These are phyloP conservation scores for Aphis craccivora DNA, from an alignment of 1,140 invertebrate genomes.

Conservation along the genomic window DNA sequence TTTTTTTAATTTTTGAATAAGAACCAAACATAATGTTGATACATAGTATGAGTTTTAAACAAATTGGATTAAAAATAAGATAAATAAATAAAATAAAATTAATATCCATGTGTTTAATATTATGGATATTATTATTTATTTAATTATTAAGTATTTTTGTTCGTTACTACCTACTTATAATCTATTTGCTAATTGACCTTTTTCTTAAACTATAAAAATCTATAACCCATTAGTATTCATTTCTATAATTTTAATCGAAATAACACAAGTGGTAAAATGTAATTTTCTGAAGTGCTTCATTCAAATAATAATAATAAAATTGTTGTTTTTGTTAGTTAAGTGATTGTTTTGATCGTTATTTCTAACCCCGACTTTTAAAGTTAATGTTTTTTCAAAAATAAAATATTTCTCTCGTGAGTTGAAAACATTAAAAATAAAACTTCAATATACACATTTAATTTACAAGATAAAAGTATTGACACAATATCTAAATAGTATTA, in stretches of 20 bases:
- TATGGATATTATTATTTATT: neutral
- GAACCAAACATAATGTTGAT: too few relatives aligned
- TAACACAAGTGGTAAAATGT: neutral
- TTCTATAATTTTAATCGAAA: neutral
- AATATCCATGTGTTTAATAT: neutral
- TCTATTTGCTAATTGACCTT: neutral
- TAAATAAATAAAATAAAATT: too few relatives aligned
- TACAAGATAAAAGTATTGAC: neutral
- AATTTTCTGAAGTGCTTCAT: neutral
- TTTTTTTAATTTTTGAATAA: neutral
- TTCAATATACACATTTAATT: neutral
- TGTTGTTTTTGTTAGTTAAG: too few relatives aligned
- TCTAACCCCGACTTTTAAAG: neutral
- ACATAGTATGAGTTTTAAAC: neutral
- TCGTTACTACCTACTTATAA: neutral
- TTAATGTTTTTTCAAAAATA: slow-evolving; percentile 2
- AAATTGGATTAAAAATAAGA: neutral
- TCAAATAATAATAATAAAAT: neutral
- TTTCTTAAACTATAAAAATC: neutral
- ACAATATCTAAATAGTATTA: neutral
- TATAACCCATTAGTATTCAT: neutral
- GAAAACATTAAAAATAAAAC: neutral
- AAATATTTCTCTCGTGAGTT: neutral
- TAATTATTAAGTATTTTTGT: neutral
- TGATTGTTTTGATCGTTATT: neutral